These are phyloP conservation scores for Achroia grisella DNA, from an alignment of 1,140 invertebrate genomes.

Conservation along the genomic window DNA sequence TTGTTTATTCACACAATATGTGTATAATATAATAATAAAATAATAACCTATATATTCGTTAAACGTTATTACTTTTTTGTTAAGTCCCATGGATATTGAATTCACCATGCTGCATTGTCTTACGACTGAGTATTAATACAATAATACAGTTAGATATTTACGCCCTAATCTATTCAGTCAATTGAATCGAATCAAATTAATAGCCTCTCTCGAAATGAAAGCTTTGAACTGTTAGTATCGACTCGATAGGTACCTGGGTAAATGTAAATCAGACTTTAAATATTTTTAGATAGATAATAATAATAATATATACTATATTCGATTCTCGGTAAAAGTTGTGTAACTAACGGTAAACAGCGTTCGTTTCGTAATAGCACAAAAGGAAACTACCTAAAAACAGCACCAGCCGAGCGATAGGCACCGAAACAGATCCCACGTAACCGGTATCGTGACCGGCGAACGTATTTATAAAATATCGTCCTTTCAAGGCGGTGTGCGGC, in stretches of 20 bases:
- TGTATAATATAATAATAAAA: constrained; percentile 1
- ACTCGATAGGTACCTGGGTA: constrained; percentile 7
- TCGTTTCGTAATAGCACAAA: constrained; percentile 22
- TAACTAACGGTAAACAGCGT: constrained; percentile 4
- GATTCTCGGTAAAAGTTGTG: constrained; percentile 8
- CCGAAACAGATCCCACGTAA: constrained; percentile 6
- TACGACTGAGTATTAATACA: constrained; percentile 48
- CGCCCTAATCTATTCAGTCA: constrained; percentile 71
- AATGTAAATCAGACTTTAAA: constrained; percentile 20
- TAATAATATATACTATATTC: constrained; percentile 14
- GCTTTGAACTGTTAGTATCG: constrained; percentile 22
- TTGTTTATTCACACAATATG: constrained; percentile 5
- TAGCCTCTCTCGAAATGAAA: constrained; percentile 62
- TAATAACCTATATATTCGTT: constrained; percentile 19
- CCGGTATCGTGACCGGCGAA: too few species aligned
- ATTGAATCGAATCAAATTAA: constrained; percentile 68
- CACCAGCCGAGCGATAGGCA: constrained; percentile 26
- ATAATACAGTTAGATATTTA: constrained; percentile 39
- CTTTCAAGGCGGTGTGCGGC: too few species aligned
- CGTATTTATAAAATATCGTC: too few species aligned
- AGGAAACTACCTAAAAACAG: constrained; percentile 23
- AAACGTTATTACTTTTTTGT: constrained; percentile 1
- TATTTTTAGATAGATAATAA: constrained; percentile 2
- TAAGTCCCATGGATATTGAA: constrained; percentile 10
- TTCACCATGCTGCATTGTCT: constrained; percentile 21